Conservation (phyloP, 2,888 invertebrate species). For the Mamestra brassicae region DNA sequence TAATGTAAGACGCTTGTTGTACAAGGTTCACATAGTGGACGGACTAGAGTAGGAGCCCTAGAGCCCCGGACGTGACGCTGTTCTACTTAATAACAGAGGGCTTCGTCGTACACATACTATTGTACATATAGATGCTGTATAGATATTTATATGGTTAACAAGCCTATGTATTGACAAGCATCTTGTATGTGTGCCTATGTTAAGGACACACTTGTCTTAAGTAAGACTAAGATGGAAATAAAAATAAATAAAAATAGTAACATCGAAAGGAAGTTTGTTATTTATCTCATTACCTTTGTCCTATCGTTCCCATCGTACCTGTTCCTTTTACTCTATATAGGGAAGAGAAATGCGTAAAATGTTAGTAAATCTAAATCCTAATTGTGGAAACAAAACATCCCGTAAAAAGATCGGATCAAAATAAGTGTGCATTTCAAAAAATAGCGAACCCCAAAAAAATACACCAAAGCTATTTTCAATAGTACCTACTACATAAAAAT, state of each 20-base stretch:
- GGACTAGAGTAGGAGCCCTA: conserved; percentile 67
- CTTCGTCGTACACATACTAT: conserved; percentile 78
- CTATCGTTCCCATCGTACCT: conserved; percentile 26
- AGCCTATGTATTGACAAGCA: conserved; percentile 84
- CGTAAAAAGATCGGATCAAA: background rate
- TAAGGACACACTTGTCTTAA: conserved; percentile 86
- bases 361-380: background rate
- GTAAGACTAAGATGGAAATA: conserved; percentile 86
- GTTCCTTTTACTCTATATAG: conserved; percentile 5
- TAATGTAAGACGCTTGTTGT: conserved; percentile 78
- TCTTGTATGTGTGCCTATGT: conserved; percentile 86
- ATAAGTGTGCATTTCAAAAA: background rate
- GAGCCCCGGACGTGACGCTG: conserved; percentile 34
- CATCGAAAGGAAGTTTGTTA: conserved; percentile 81
- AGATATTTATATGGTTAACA: conserved; percentile 86
- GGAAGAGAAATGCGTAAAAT: conserved; percentile 3
- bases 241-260: conserved; percentile 90
- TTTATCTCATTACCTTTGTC: conserved; percentile 66
- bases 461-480: background rate
- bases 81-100: conserved; percentile 40
- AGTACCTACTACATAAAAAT: too few relatives aligned
- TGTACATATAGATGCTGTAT: conserved; percentile 90
- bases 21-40: conserved; percentile 84
- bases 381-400: background rate
- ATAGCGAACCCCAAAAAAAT: background rate